A percentile compares a stretch with the other conserved stretches of the same genome.
These are phyloP conservation scores for Seriola aureovittata DNA, from an alignment of 2,113 vertebrate species.

Conservation along the genomic window DNA sequence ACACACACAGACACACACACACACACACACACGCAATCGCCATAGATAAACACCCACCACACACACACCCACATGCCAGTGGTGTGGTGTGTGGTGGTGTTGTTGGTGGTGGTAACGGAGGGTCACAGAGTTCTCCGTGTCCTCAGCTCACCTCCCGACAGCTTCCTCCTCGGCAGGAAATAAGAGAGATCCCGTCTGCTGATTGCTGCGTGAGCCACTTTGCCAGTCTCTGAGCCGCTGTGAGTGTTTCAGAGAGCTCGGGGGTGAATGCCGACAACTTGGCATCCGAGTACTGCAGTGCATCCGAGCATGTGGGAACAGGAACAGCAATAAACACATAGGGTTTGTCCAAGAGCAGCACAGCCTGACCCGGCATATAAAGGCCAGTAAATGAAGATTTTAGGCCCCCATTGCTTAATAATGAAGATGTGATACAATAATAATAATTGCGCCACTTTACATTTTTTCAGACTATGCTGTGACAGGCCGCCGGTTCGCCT, in stretches of 20 bases:
- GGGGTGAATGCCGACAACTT: conserved; percentile 55
- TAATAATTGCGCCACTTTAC: background rate
- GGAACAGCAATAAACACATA: conserved; percentile 24
- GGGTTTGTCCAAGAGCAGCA: background rate
- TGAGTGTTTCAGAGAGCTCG: conserved; percentile 40
- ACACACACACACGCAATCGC: conserved; percentile 18
- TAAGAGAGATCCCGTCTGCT: conserved; percentile 30
- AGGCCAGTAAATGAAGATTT: background rate
- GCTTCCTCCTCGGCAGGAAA: conserved; percentile 46
- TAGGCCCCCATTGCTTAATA: background rate
- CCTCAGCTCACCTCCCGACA: conserved; percentile 60
- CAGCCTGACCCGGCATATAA: background rate
- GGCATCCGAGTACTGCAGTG: conserved; percentile 10
- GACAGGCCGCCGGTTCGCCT: background rate
- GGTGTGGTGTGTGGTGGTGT: conserved; percentile 14
- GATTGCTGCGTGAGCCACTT: conserved; percentile 28
- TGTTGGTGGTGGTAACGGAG: conserved; percentile 18
- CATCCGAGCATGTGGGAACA: conserved; percentile 39
- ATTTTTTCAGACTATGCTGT: background rate
- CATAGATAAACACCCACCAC: conserved; percentile 30
- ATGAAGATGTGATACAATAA: background rate
- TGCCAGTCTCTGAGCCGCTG: conserved; percentile 34
- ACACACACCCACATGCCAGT: conserved; percentile 45
- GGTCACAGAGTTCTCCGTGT: conserved; percentile 70
- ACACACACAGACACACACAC: conserved; percentile 4